Conservation (phyloP, 2,888 invertebrate species). For the Torymus auratus region DNA sequence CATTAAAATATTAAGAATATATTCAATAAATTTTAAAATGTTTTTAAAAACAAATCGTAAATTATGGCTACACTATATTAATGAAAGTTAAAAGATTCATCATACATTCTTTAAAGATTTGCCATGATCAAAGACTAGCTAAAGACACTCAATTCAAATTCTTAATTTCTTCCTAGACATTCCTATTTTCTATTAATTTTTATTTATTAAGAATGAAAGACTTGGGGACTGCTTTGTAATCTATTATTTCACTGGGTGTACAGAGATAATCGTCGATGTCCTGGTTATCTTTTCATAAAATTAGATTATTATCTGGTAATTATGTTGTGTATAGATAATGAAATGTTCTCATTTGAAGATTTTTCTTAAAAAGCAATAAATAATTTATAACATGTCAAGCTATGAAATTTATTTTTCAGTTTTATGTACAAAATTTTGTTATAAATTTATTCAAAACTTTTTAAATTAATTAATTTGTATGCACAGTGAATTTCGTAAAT, state of each 20-base stretch:
- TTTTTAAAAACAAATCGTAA: conserved; percentile 11
- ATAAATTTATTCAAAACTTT: too few relatives aligned
- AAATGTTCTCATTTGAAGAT: conserved; percentile 36
- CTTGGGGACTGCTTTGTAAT: conserved; percentile 57
- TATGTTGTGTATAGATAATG: conserved; percentile 41
- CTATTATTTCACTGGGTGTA: conserved; percentile 33
- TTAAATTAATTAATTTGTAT: too few relatives aligned
- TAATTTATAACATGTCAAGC: conserved; percentile 21
- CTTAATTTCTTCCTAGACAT: conserved; percentile 66
- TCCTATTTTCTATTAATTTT: conserved; percentile 66
- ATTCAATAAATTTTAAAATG: conserved; percentile 35
- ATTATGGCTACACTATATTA: background rate
- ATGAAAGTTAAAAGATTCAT: conserved; percentile 14
- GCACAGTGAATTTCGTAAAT: too few relatives aligned
- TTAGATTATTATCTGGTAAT: conserved; percentile 44
- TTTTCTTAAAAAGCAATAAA: conserved; percentile 32
- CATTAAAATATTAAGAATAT: conserved; percentile 20
- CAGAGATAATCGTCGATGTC: conserved; percentile 41
- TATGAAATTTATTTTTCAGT: conserved; percentile 8
- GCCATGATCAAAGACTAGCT: conserved; percentile 52
- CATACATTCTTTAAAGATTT: conserved; percentile 27
- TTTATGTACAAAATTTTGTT: background rate
- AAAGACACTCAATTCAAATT: conserved; percentile 35
- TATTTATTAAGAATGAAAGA: conserved; percentile 72
- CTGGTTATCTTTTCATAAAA: conserved; percentile 52